A percentile compares a stretch with the other conserved stretches of the same genome.
phyloP scores from a whole-genome alignment of 2,888 invertebrate species.

The Trachelus iudaicus region DNA sequence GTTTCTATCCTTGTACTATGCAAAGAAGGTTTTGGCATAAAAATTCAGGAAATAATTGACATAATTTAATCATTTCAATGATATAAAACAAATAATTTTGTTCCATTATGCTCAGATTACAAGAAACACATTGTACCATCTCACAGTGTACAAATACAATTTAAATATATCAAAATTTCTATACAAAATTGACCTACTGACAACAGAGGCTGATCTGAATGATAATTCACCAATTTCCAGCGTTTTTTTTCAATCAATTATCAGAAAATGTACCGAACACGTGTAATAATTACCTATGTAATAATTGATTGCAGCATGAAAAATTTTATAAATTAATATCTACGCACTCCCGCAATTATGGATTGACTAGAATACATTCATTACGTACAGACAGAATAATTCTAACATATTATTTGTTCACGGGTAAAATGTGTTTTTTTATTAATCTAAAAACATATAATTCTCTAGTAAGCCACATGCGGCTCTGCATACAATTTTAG shows the following conservation, averaged over 20 bases:
- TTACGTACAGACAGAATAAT: neutral
- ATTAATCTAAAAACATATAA: neutral
- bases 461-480: neutral
- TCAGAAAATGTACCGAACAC: neutral
- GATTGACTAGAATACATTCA: neutral
- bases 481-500: neutral
- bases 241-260: neutral
- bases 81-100: conserved; percentile 22
- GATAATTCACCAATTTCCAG: neutral
- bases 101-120: conserved; percentile 8
- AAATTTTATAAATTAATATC: neutral
- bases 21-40: neutral
- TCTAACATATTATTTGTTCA: neutral
- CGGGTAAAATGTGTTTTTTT: neutral
- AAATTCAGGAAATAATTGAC: conserved; percentile 3
- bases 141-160: conserved; percentile 12
- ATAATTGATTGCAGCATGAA: neutral
- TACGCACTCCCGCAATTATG: neutral
- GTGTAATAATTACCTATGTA: neutral
- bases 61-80: conserved; percentile 13
- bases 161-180: conserved; percentile 5
- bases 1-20: neutral
- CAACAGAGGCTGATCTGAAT: neutral
- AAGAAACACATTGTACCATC: conserved; percentile 8
- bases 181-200: neutral